Base-by-base conservation (phyloP, 2,113 vertebrate genomes). In the Cochlearius cochlearius region DNA sequence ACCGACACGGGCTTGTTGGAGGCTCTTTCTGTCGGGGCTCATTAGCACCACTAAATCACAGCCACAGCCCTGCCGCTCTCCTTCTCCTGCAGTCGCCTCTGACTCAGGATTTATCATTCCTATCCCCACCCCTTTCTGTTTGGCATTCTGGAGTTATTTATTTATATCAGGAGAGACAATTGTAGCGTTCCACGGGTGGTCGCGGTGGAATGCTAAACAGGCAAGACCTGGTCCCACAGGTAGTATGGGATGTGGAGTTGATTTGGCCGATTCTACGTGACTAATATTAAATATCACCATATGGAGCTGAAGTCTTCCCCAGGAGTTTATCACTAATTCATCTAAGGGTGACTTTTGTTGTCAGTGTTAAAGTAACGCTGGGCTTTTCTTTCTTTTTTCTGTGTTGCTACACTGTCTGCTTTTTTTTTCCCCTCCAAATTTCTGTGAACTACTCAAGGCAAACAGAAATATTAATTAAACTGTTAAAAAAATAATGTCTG, bases 401-500 rank as follows among this genome's bases (percentile, higher is more conserved):
- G 9, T 87, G 89, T 90, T 84, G 53, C 45, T 83, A 76, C 90
- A 39, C 92, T 60, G 79, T 66, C n/a, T 45, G 62, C 41, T 43
- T 9, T 47, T 43, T 69, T 71, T 84, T 87, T 71, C 88, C 9
- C 64, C 25, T 63, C 45, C 12, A 22, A 45, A 67, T 96, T 97
- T 96, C 91, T 92, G 73, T 96, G 94, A 97, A 60, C 59, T 93
- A 60, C 74, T 97, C 66, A 87, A 82, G 49, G 50, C 69, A 88
- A 88, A 96, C 26, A 71, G 94, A 97, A 97, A 96, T 95, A 95
- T 90, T 98, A 97, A 98, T 96, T 96, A 90, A 76, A 87, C 71
- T 79, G 25, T 80, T 95, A 49, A 94, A 97, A 97, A 96, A 94
- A 84, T 88, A 93, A 92, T 62, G 55, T 69, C 45, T 66, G 50